Conservation (phyloP, 2,888 invertebrate species). For the Eristalis pertinax region DNA sequence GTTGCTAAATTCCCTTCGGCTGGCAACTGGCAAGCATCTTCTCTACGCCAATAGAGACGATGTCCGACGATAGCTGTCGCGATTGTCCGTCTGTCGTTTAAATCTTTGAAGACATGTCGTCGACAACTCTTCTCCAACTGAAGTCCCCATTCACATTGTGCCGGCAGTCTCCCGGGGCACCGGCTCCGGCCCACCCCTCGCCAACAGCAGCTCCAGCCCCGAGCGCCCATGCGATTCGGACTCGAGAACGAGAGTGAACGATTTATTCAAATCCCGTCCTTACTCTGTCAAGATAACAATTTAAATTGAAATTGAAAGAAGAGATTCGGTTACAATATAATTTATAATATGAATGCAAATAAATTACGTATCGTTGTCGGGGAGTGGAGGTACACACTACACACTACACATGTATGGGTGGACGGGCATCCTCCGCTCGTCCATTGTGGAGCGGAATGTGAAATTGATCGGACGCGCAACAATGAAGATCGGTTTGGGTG, state of each 20-base stretch:
- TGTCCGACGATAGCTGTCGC: slow-evolving; percentile 70
- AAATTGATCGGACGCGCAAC: slow-evolving; percentile 65
- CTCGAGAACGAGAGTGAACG: slow-evolving; percentile 76
- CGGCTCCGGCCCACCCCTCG: slow-evolving; percentile 44
- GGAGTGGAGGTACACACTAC: too few species aligned
- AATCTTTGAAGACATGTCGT: slow-evolving; percentile 76
- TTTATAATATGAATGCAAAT: slow-evolving; percentile 77
- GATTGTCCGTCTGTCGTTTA: slow-evolving; percentile 75
- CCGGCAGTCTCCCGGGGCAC: slow-evolving; percentile 37
- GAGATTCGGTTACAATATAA: slow-evolving; percentile 82
- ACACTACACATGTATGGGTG: slow-evolving; percentile 33
- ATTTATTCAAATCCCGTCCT: slow-evolving; percentile 78
- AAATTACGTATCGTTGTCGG: slow-evolving; percentile 65
- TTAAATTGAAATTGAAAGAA: slow-evolving; percentile 82
- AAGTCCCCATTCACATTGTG: slow-evolving; percentile 49
- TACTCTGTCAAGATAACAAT: slow-evolving; percentile 80
- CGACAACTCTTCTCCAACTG: slow-evolving; percentile 75
- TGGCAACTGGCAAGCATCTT: slow-evolving; percentile 19
- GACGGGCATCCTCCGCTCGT: background rate
- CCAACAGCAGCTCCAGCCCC: slow-evolving; percentile 14
- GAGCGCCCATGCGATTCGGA: slow-evolving; percentile 9
- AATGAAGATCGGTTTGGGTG: slow-evolving; percentile 55
- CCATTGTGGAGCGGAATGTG: slow-evolving; percentile 56
- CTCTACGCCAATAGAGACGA: slow-evolving; percentile 64
- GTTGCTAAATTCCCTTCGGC: slow-evolving; percentile 40